phyloP scores from a whole-genome alignment of 2,113 vertebrate genomes.

The Xenopus tropicalis region UCB_Xtro_10.0 CM004450.2:114426001-114426500 shows the following conservation, averaged over 20 bases:
- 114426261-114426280: not conserved
- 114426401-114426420: not conserved
- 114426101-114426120: no score
- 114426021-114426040: no score
- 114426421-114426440: not conserved
- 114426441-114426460: not conserved
- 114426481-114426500: slow-evolving; percentile 16
- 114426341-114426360: not conserved
- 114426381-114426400: not conserved
- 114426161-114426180: no score
- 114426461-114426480: slow-evolving; percentile 16
- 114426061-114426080: no score
- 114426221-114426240: not conserved
- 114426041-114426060: no score
- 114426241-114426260: not conserved
- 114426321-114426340: not conserved
- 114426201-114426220: no score
- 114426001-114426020: no score
- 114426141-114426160: no score
- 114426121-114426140: no score
- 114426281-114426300: not conserved
- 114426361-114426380: not conserved
- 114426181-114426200: no score
- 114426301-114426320: not conserved
- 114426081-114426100: no score